Percentiles rank a stretch among this genome's conserved stretches.
phyloP scores from a whole-genome alignment of 2,888 invertebrate genomes.

The Lithophane leautieri region DNA sequence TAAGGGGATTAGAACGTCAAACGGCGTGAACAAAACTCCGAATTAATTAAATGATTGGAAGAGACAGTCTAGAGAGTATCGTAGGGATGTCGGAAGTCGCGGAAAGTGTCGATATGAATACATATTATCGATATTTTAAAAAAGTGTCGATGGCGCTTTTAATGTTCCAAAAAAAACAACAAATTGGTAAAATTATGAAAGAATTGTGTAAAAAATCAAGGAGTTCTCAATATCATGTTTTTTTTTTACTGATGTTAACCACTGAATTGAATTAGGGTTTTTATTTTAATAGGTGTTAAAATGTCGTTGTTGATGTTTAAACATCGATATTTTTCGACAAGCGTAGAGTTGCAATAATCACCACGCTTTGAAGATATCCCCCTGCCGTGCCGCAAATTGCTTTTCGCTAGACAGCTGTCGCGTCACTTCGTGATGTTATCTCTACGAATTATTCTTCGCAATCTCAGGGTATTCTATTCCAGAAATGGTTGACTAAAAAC shows the following conservation, averaged over 20 bases:
- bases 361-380: neutral
- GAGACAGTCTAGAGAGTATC: neutral
- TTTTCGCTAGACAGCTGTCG: conserved; percentile 40
- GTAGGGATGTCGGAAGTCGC: neutral
- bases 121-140: neutral
- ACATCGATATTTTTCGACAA: neutral
- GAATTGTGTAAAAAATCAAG: neutral
- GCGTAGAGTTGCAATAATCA: neutral
- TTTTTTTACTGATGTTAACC: neutral
- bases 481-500: neutral
- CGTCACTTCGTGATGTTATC: conserved; percentile 21
- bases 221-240: neutral
- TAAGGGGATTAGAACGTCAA: neutral
- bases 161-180: neutral
- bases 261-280: neutral
- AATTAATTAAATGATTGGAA: neutral
- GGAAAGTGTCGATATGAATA: neutral
- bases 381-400: conserved; percentile 46
- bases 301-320: neutral
- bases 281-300: neutral
- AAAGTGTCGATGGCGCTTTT: neutral
- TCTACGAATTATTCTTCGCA: neutral
- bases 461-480: neutral
- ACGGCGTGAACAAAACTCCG: neutral
- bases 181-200: neutral